Base-by-base conservation (phyloP, 64 coral and sea anemone genomes). In the Catalaphyllia jardinei region DNA sequence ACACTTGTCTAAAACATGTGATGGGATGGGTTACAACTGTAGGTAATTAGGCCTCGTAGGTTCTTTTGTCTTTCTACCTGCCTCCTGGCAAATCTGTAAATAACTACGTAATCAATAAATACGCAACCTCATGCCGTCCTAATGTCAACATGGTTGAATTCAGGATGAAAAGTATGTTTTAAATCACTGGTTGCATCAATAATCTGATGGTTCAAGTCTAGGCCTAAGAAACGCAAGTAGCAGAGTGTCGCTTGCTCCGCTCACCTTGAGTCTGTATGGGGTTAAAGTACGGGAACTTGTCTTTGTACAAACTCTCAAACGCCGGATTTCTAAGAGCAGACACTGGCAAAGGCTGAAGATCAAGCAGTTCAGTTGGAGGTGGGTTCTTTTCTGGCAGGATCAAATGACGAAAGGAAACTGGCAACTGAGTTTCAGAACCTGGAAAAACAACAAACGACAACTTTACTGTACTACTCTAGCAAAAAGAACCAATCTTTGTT, bases 251-350 rank as follows among this genome's bases (percentile, higher is more conserved):
- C 15, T 57, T 15, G 7, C 1, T 57, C 54, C 54, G 12, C 71
- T 67, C 84, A 99, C 97, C 88, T 93, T 99, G 97, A 0, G 97
- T 99, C 81, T 99, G 97, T 69, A 99, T 99, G 1, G 97, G 97
- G 49, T 99, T 99, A 38, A 99, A 99, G 73, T 95, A 99, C 0
- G 97, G 97, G 54, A 99, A 99, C 74, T 99, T 99, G 90, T 99
- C 97, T 35, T 93, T 99, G 79, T 99, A 99, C 57, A 99, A 74
- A 78, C 88, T 80, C 60, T 99, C 97, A 93, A 99, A 99, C 39
- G 94, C 94, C 35, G 91, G 93, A 29, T 99, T 99, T 57, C 97
- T 93, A 4, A 99, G 74, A 38, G 97, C 97, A 82, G 97, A 95
- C 12, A 99, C 97, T 19, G 97, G 97, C 6, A 99, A 78, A 64